These are phyloP conservation scores for Bombus turneri DNA, from an alignment of 1,140 invertebrate genomes.

Conservation along the genomic window DNA sequence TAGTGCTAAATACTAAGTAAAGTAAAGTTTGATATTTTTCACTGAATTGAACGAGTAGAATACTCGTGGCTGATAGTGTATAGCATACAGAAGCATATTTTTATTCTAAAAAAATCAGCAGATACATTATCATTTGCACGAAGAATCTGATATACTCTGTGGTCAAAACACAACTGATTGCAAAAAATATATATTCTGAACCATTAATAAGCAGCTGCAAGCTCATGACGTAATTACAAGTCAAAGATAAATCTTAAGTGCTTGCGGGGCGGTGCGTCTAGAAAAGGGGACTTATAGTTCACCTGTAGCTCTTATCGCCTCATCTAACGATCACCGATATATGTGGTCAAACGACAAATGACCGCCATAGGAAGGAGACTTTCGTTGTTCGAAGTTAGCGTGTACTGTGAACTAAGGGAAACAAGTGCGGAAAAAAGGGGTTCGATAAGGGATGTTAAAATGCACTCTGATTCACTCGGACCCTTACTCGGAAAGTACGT, in stretches of 20 bases:
- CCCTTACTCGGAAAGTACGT: no score
- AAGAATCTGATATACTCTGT: no score
- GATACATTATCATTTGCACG: no score
- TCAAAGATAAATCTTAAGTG: constrained; percentile 51
- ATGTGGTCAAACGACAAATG: constrained; percentile 31
- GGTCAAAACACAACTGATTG: constrained; percentile 25
- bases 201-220: constrained; percentile 20
- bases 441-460: not conserved
- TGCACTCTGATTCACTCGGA: no score
- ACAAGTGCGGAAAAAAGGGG: constrained; percentile 18
- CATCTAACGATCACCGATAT: constrained; percentile 53
- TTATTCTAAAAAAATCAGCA: no score
- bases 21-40: no score
- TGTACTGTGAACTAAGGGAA: not conserved
- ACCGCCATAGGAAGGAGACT: not conserved
- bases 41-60: no score
- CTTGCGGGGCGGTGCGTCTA: not conserved
- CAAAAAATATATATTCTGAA: not conserved
- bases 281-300: constrained; percentile 42
- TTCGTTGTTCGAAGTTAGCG: not conserved
- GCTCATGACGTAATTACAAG: constrained; percentile 47
- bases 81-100: no score
- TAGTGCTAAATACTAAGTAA: no score
- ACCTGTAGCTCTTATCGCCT: constrained; percentile 58
- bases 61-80: no score